phyloP scores from a whole-genome alignment of 2,888 invertebrate genomes.

The Notodonta ziczac region DNA sequence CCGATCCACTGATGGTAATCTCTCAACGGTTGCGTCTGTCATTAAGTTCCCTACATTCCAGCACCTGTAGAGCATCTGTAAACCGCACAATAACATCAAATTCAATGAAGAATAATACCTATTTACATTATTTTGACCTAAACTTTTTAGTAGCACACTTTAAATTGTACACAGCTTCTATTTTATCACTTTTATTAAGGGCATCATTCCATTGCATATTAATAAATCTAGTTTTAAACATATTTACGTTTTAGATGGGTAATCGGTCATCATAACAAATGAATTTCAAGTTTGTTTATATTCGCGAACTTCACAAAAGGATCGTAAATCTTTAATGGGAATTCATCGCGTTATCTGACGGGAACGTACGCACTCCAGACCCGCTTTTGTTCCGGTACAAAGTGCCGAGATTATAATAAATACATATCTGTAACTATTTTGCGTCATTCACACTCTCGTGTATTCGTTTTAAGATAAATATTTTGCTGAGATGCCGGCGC shows the following conservation, averaged over 20 bases:
- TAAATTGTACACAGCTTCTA: not conserved
- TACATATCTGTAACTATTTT: constrained; percentile 42
- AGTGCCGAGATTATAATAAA: constrained; percentile 47
- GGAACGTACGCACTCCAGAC: constrained; percentile 11
- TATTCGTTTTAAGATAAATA: constrained; percentile 45
- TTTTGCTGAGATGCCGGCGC: constrained; percentile 32
- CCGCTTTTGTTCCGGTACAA: constrained; percentile 48
- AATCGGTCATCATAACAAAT: constrained; percentile 28
- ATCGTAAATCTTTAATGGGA: constrained; percentile 34
- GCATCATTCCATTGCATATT: not conserved
- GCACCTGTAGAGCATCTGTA: not conserved
- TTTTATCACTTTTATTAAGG: constrained; percentile 4
- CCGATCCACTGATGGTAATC: not conserved
- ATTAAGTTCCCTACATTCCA: not conserved
- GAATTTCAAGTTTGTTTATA: constrained; percentile 23
- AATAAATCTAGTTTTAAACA: constrained; percentile 13
- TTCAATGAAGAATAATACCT: not conserved
- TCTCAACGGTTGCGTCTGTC: not conserved
- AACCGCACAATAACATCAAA: not conserved
- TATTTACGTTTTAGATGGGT: constrained; percentile 25
- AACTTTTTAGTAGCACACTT: not conserved
- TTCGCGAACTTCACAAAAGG: constrained; percentile 19
- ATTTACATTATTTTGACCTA: not conserved
- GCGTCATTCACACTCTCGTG: constrained; percentile 45
- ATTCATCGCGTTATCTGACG: constrained; percentile 31